Conservation (phyloP, 2,797 vertebrate species). For the Dallia pectoralis region DNA sequence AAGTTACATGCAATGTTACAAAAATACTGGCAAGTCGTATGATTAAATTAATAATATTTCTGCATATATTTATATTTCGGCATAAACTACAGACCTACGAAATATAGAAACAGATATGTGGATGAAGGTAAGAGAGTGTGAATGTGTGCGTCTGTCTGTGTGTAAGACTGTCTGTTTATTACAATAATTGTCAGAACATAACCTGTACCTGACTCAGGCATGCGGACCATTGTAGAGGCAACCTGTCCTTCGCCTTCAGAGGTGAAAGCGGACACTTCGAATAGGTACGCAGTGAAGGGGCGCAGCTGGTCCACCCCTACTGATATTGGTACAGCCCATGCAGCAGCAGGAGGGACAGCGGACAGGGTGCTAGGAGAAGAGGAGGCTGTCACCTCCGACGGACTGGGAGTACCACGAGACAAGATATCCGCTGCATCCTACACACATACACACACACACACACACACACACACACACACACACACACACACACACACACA, state of each 20-base stretch:
- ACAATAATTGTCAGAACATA: too few species aligned
- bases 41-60: too few species aligned
- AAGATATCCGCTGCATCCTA: conserved; percentile 93
- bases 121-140: not conserved
- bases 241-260: conserved; percentile 91
- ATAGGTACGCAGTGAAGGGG: conserved; percentile 91
- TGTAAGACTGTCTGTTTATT: conserved; percentile 1
- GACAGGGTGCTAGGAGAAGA: conserved; percentile 66
- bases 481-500: conserved; percentile 8
- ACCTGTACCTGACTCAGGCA: conserved; percentile 91
- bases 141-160: not conserved
- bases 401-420: conserved; percentile 87
- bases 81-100: too few species aligned
- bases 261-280: conserved; percentile 95
- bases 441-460: conserved; percentile 4
- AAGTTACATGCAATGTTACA: too few species aligned
- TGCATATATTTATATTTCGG: too few species aligned
- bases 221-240: conserved; percentile 90
- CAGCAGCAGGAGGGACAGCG: conserved; percentile 74
- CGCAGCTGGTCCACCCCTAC: conserved; percentile 85
- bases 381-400: conserved; percentile 77
- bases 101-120: too few species aligned
- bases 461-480: conserved; percentile 7
- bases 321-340: conserved; percentile 91
- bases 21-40: too few species aligned